Evolutionary conservation across 2,888 invertebrate species (phyloP), one percentile per base, ranked within the genome.

Genomic region (Calameuta pallipes): DNA sequence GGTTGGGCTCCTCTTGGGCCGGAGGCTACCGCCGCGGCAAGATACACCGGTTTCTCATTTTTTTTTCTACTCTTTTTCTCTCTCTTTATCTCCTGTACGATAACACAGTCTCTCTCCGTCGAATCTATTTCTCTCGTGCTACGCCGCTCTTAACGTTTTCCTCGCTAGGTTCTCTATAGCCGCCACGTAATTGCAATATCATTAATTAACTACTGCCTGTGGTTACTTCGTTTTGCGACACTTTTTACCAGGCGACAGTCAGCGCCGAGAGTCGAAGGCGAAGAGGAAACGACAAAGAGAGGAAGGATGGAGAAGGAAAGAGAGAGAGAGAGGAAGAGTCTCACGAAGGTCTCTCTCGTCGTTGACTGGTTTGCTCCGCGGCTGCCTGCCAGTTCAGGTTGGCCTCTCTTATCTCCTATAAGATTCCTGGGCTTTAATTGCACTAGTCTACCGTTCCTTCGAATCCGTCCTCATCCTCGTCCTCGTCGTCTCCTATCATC

Each of bases 381-480:
- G 41, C 41, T 41, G 41, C 15, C 15, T 15, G 41, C 15, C 41
- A 41, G 41, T 41, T 41, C 76, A 33, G 74, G 74, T 36, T 80
- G 79, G 76, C 75, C 76, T 37, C 69, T 73, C 85, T 85, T 84
- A 83, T 83, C 86, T 88, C 84, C 80, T 78, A 79, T 80, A 83
- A 85, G 85, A 85, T 87, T 85, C 85, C 82, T 84, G 81, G 79
- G 81, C 84, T 85, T 87, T 88, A 88, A 88, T 88, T 88, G 87
- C 87, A 82, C 83, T 84, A 85, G 86, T 86, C 86, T 81, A 82
- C 82, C 75, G 69, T 68, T 74, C 41, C 41, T 15, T 69, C 41
- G 75, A n/a, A 75, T 37, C 36, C 75, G n/a, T 30, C 30, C 41
- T 15, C 36, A n/a, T 13, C 30, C 35, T 31, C 35, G 35, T 33